Evolutionary conservation across 53 echinoderm and acorn worm genomes (phyloP), one percentile per base, ranked within the genome.

Genomic region (Holothuria leucospilota): DNA sequence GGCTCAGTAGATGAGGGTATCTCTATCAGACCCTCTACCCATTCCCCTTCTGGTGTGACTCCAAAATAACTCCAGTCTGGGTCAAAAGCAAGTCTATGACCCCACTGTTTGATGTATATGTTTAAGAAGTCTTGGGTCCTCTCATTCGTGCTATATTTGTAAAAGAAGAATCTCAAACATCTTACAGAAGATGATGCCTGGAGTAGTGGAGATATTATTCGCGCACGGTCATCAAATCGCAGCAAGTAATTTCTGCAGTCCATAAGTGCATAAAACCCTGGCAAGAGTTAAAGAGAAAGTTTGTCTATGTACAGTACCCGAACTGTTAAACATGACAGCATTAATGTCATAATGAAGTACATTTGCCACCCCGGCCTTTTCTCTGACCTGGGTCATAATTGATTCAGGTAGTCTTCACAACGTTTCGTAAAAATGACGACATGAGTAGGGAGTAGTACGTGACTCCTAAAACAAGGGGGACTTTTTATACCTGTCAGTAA

Each of bases 91-190:
- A 82, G 42, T 21, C 82, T 62, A n/a, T 82, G 82, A 63, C 82
- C 82, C 65, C 82, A 42, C 11, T 63, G 15, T 42, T 11, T 63
- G 16, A 63, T 41, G 42, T 82, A 82, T 27, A 82, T 59, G 42
- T 82, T 82, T 46, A 82, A n/a, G 27, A 38, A 82, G 26, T 82
- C 82, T 26, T 82, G 82, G 39, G 13, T 82, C 20, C 56, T 34
- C 7, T 9, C 51, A 82, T 20, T 82, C 39, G 8, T 82, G 42
- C 65, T 82, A 64, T 63, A 64, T 85, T 92, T 85, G 82, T 84
- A 89, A 38, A 86, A 78, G 71, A 62, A 92, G 85, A 95, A 95
- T 27, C 82, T 58, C 13, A 95, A 72, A 70, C 95, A 95, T 5
- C 82, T 84, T 0, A 84, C 73, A n/a, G 83, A 23, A 56, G 79